Base-by-base conservation (phyloP, 1,140 invertebrate species). In the Drosophila mojavensis region DNA sequence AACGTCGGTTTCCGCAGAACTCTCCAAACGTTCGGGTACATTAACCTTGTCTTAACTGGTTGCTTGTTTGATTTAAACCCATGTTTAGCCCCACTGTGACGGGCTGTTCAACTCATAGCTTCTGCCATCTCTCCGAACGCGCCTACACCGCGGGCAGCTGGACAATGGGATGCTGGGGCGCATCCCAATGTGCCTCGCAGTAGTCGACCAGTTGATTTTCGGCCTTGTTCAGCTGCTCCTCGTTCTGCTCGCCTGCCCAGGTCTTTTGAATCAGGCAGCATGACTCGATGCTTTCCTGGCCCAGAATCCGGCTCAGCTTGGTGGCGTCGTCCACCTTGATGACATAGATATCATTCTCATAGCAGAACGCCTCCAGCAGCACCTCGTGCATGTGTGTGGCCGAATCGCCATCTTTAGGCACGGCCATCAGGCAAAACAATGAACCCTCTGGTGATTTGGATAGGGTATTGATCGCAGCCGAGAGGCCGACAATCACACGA, bases 311-410 rank as follows among this genome's bases (percentile, higher is more conserved):
- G 77, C 93, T 93, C 60, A 94, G 71, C 75, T 94, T 94, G 33
- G 84, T 91, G 66, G 93, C 92, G 11, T 93, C 94, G 78, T 94
- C 94, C 48, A 92, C 95, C 93, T 95, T 95, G 69, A 95, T 94
- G 20, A 95, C 94, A 79, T 95, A 94, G 83, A 96, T 96, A 73
- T 94, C 94, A 69, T 95, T 95, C 84, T 95, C 95, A 50, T 94
- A 94, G 82, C 95, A 95, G 80, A 95, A 95, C 3, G 95, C 95
- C 79, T 95, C 94, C n/a, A 96, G 89, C 0, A 96, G 91, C 4
- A 95, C 95, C 79, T 94, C 94, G 79, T 95, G 95, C 93, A 96
- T 95, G 78, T 96, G 95, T 3, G 94, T 95, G 24, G 95, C 94
- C 7, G 94, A 94, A 88, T 96, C 95, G 3, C 94, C 94, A 24